Evolutionary conservation across 2,113 vertebrate species (phyloP), one percentile per base, ranked within the genome.

Genomic region (Syrmaticus mikado): DNA sequence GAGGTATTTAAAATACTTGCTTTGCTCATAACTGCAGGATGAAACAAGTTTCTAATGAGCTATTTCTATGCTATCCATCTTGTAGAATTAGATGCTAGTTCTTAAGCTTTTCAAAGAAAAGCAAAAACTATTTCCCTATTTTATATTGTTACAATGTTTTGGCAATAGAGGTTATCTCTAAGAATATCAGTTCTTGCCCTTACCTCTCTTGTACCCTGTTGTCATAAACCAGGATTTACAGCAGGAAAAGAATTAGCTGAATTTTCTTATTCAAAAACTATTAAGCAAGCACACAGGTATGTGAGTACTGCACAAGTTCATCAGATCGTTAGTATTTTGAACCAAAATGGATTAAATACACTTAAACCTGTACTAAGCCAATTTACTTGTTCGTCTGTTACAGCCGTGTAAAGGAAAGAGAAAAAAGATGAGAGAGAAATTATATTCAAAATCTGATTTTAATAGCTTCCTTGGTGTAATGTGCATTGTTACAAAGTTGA

Each of bases 351-450:
- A 16, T 17, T 43, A 43, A 73, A 3, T 1, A 4, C 80, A 15
- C 17, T 73, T 88, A 76, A 18, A 41, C 83, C 13, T 1, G 2
- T 34, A 27, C 11, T 60, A 64, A 94, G 34, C 52, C 30, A 75
- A 40, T 10, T 20, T 73, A n/a, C 11, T 82, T 82, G 25, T 82
- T 79, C 58, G 79, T 79, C 17, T 27, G 10, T 76, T 90, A 27
- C 27, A 20, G 34, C 28, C 7, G 3, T 11, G 4, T 25, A 62
- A 2, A 27, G 38, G 15, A 0, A 0, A 0, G 13, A 17, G 6
- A 4, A 46, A 8, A 46, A 89, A 57, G 1, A 25, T 30, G 19
- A 0, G 0, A 0, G 16, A 48, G 11, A 46, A 85, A 60, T 12
- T 22, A 15, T 75, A 27, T 67, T 89, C 34, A 55, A 55, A 79